Evolutionary conservation across 1,140 invertebrate species (phyloP).

Genomic region (Zaprionus davidi): DNA sequence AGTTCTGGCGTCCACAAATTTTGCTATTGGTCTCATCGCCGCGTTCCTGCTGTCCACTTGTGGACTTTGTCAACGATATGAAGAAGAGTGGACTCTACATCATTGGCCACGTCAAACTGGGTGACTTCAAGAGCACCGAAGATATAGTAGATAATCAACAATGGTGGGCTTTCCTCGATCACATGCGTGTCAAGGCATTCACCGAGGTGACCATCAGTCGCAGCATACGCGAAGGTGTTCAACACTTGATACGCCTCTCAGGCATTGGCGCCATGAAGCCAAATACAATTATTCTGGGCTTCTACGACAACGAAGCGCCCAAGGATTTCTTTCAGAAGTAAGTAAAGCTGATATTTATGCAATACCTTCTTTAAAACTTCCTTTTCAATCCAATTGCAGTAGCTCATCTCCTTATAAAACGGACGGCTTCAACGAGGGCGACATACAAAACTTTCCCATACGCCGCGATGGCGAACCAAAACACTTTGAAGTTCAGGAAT

Average conservation of each 20-base stretch:
- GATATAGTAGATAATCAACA: conserved; percentile 92
- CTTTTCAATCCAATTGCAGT: conserved; percentile 45
- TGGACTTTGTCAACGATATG: conserved; percentile 99
- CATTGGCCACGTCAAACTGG: conserved; percentile 94
- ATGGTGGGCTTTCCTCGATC: conserved; percentile 95
- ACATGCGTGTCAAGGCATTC: conserved; percentile 97
- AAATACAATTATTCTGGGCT: conserved; percentile 96
- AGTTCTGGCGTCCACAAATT: conserved; percentile 99
- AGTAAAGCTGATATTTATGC: conserved; percentile 5
- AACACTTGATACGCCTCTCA: conserved; percentile 95
- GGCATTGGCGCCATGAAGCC: conserved; percentile 99
- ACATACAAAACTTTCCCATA: conserved; percentile 83
- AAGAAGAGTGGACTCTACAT: conserved; percentile 99
- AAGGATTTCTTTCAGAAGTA: conserved; percentile 90
- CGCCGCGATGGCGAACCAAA: conserved; percentile 73
- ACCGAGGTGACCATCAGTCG: conserved; percentile 96
- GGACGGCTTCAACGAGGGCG: conserved; percentile 83
- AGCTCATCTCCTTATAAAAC: conserved; percentile 85
- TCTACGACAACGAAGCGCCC: conserved; percentile 91
- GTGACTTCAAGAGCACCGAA: conserved; percentile 86
- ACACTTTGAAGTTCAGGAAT: conserved; percentile 87
- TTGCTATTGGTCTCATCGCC: conserved; percentile 96
- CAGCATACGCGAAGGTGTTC: conserved; percentile 94
- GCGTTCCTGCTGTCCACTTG: conserved; percentile 94
- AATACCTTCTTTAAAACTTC: conserved; percentile 13